These are phyloP conservation scores for Chromobotia macracanthus DNA, from an alignment of 2,797 vertebrate genomes.

Conservation along the genomic window DNA sequence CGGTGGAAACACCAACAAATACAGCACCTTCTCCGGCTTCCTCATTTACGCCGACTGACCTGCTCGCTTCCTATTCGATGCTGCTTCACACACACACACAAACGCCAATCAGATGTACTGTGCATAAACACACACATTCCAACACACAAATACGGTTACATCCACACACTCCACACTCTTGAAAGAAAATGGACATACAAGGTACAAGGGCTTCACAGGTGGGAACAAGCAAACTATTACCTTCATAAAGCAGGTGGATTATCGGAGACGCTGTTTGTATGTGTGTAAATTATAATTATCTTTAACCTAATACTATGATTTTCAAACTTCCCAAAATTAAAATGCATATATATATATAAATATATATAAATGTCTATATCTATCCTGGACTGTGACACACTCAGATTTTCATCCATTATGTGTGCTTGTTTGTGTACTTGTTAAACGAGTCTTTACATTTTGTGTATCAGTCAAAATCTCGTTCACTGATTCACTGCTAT, in stretches of 20 bases:
- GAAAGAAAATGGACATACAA: conserved; percentile 43
- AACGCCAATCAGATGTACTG: not conserved
- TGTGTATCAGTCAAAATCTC: conserved; percentile 11
- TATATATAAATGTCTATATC: conserved; percentile 56
- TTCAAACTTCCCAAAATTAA: conserved; percentile 47
- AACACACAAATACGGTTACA: conserved; percentile 53
- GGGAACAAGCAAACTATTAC: conserved; percentile 58
- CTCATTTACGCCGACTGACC: conserved; percentile 94
- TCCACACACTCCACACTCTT: conserved; percentile 50
- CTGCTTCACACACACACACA: conserved; percentile 46
- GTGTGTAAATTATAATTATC: conserved; percentile 56
- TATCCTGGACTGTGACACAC: conserved; percentile 60
- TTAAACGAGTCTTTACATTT: conserved; percentile 59
- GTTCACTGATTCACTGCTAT: conserved; percentile 15
- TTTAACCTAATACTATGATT: conserved; percentile 43
- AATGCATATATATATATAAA: conserved; percentile 44
- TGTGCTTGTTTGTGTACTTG: conserved; percentile 54
- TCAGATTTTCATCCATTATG: conserved; percentile 38
- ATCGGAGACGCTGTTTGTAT: conserved; percentile 56
- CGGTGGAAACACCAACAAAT: conserved; percentile 96
- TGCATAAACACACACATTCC: conserved; percentile 51
- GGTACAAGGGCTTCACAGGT: conserved; percentile 56
- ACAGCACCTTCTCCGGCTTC: conserved; percentile 97
- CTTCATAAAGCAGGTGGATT: conserved; percentile 63
- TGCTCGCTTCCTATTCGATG: conserved; percentile 31